Percentiles rank a stretch among this genome's conserved stretches.
phyloP scores from a whole-genome alignment of 2,797 vertebrate genomes.

The Neosilurus mollespiculum region DNA sequence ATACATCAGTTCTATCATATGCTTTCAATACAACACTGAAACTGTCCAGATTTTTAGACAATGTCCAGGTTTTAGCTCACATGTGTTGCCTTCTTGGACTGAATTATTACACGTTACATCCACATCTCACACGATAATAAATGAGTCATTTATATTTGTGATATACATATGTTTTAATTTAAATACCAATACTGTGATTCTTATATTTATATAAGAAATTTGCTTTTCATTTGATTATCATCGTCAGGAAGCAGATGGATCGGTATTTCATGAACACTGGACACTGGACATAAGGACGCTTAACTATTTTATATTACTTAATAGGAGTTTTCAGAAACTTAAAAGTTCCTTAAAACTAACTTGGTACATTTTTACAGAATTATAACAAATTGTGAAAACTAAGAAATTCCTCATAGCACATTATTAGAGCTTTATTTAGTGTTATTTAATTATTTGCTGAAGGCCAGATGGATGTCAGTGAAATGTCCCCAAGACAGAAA shows the following conservation, averaged over 20 bases:
- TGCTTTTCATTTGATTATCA: too few species aligned
- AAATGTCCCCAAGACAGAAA: too few species aligned
- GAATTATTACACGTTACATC: neutral
- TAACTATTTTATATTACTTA: neutral
- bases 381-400: neutral
- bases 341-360: neutral
- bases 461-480: too few species aligned
- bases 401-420: neutral
- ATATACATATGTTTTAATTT: neutral
- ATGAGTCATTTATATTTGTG: neutral
- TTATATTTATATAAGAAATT: too few species aligned
- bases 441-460: too few species aligned
- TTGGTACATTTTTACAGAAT: neutral
- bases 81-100: conserved; percentile 20
- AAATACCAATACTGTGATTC: neutral
- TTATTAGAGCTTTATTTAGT: neutral
- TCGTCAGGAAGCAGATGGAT: neutral
- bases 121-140: neutral
- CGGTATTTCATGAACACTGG: neutral
- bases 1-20: conserved; percentile 30
- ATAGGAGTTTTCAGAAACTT: neutral
- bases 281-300: too few species aligned
- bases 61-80: conserved; percentile 14
- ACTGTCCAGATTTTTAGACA: conserved; percentile 16
- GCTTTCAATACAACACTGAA: conserved; percentile 29